These are phyloP conservation scores for Lethocerus indicus DNA, from an alignment of 1,140 invertebrate genomes.

Conservation along the genomic window DNA sequence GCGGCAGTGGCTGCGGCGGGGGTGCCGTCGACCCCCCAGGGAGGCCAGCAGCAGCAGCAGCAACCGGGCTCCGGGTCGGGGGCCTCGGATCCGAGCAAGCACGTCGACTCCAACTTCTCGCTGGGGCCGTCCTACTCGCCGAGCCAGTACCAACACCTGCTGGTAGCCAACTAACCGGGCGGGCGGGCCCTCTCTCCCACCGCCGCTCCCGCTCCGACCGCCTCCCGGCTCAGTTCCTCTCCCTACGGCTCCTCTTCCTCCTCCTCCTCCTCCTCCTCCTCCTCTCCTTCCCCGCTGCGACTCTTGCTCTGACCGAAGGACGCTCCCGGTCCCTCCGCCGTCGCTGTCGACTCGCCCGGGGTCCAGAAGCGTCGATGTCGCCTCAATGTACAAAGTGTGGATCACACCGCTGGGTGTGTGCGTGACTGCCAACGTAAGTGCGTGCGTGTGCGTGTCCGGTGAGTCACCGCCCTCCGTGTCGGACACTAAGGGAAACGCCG, in stretches of 20 bases:
- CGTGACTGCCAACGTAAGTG: no score
- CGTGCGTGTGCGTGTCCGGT: no score
- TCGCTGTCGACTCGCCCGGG: no score
- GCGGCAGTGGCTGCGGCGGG: no score
- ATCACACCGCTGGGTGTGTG: no score
- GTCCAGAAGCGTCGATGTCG: no score
- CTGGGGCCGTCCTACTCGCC: slow-evolving; percentile 37
- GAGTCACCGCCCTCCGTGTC: no score
- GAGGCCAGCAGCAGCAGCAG: slow-evolving; percentile 40
- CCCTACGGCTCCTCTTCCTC: not conserved
- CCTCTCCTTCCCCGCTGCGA: no score
- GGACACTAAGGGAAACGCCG: no score
- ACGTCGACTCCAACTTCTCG: slow-evolving; percentile 27
- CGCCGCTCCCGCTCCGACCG: not conserved
- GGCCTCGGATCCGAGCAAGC: slow-evolving; percentile 28
- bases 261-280: not conserved
- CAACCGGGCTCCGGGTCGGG: slow-evolving; percentile 17
- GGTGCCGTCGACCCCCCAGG: slow-evolving; percentile 11
- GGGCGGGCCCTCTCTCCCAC: not conserved
- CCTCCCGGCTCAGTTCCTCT: not conserved
- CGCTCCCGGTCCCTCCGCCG: no score
- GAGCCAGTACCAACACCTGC: slow-evolving; percentile 55
- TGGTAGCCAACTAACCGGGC: slow-evolving; percentile 58
- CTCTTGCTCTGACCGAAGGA: no score
- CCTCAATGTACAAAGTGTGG: no score